phyloP scores from a whole-genome alignment of 2,888 invertebrate genomes.

The Cantharis rufa region DNA sequence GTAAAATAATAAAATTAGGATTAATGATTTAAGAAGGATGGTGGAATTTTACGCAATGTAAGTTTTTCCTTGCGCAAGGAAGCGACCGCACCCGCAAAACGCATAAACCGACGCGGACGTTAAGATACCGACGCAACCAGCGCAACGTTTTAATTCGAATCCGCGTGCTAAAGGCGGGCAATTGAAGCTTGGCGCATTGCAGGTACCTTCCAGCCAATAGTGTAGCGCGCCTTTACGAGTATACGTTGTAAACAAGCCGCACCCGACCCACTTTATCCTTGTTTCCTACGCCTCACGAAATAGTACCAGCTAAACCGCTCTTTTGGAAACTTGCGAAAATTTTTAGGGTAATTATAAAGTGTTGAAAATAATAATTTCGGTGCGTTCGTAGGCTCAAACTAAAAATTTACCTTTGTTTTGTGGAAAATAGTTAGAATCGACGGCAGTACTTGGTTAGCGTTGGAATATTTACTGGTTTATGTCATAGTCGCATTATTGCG shows the following conservation, averaged over 20 bases:
- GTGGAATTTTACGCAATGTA: constrained; percentile 24
- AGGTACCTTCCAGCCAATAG: constrained; percentile 82
- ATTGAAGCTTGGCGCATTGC: constrained; percentile 77
- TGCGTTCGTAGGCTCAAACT: background rate
- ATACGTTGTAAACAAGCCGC: constrained; percentile 75
- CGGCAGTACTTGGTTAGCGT: constrained; percentile 44
- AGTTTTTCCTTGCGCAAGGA: constrained; percentile 29
- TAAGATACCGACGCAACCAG: constrained; percentile 43
- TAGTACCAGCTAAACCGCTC: constrained; percentile 56
- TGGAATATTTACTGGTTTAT: constrained; percentile 56
- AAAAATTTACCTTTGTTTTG: background rate
- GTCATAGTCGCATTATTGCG: constrained; percentile 57
- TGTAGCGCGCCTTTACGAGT: constrained; percentile 62
- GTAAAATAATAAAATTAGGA: background rate
- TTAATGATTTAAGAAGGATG: constrained; percentile 18
- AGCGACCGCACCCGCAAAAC: constrained; percentile 53
- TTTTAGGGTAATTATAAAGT: background rate
- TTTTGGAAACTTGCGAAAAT: background rate
- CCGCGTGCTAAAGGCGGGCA: constrained; percentile 49
- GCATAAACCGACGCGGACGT: constrained; percentile 40
- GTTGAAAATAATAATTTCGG: background rate
- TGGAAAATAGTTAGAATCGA: background rate
- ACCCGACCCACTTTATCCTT: constrained; percentile 61
- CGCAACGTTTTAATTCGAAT: constrained; percentile 36
- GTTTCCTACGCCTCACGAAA: constrained; percentile 66